Conservation (phyloP, 2,888 invertebrate species). For the Pteria penguin region DNA sequence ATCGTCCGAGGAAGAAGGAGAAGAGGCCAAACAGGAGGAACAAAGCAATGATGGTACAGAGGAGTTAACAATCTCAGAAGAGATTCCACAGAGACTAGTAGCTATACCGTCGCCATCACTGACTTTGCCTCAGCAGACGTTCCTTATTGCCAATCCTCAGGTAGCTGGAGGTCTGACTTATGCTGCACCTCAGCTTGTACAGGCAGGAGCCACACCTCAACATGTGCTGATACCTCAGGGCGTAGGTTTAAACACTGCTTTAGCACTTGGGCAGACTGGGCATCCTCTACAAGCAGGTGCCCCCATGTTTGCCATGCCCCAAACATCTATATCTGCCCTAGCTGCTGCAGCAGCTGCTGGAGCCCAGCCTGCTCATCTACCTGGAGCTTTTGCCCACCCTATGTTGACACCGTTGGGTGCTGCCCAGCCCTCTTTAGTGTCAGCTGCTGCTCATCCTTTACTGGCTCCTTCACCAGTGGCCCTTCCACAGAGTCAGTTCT, state of each 20-base stretch:
- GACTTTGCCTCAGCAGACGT: slow-evolving; percentile 46
- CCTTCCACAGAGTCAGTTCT: slow-evolving; percentile 40
- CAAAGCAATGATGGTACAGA: slow-evolving; percentile 51
- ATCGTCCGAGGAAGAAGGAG: slow-evolving; percentile 62
- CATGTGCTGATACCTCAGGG: slow-evolving; percentile 60
- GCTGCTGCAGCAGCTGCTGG: slow-evolving; percentile 53
- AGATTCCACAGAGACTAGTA: slow-evolving; percentile 41
- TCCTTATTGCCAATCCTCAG: slow-evolving; percentile 56
- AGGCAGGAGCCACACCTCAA: slow-evolving; percentile 50
- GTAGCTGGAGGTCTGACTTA: slow-evolving; percentile 23
- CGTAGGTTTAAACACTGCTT: slow-evolving; percentile 17
- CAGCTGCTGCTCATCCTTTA: slow-evolving; percentile 32
- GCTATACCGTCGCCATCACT: slow-evolving; percentile 44
- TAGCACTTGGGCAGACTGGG: slow-evolving; percentile 50
- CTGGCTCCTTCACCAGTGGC: slow-evolving; percentile 47
- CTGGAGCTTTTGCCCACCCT: slow-evolving; percentile 43
- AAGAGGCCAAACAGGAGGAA: slow-evolving; percentile 59
- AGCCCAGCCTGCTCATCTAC: slow-evolving; percentile 58
- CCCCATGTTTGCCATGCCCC: slow-evolving; percentile 68
- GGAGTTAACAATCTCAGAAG: slow-evolving; percentile 43
- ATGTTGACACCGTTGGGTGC: slow-evolving; percentile 21
- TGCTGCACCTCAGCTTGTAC: slow-evolving; percentile 45
- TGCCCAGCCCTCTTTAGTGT: slow-evolving; percentile 9
- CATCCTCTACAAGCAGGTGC: slow-evolving; percentile 70
- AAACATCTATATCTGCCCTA: slow-evolving; percentile 45